Conservation (phyloP, 2,888 invertebrate species). For the Ctenicera cuprea region DNA sequence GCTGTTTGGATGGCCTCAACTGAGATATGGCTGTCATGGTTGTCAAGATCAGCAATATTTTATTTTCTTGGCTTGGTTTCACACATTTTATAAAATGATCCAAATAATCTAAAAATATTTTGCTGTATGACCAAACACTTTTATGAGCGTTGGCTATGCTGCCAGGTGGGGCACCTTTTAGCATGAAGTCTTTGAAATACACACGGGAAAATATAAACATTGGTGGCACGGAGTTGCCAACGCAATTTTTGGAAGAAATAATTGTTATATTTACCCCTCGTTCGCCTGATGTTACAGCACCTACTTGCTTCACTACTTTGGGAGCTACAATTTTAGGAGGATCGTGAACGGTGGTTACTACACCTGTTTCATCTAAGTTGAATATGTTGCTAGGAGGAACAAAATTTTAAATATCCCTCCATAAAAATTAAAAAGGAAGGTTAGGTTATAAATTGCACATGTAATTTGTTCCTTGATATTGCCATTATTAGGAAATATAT, state of each 20-base stretch:
- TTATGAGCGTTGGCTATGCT: no score
- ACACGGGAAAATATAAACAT: constrained; percentile 36
- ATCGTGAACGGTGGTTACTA: constrained; percentile 36
- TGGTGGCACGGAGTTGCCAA: constrained; percentile 56
- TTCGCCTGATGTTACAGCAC: constrained; percentile 55
- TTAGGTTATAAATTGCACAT: no score
- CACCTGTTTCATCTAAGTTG: not conserved
- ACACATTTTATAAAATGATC: no score
- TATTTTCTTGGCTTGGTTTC: not conserved
- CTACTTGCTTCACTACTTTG: constrained; percentile 60
- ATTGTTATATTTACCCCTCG: constrained; percentile 57
- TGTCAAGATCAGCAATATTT: no score
- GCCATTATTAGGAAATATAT: no score
- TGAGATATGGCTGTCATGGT: no score
- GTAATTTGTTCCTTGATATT: no score
- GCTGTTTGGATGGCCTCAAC: not conserved
- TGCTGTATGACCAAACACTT: constrained; percentile 58
- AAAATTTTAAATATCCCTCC: not conserved
- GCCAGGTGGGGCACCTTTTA: not conserved
- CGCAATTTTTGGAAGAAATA: constrained; percentile 54
- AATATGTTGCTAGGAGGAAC: not conserved
- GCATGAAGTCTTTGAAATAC: not conserved
- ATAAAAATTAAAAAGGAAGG: not conserved
- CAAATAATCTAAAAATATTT: no score
- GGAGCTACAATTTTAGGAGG: constrained; percentile 60